Conservation (phyloP, 1,140 invertebrate genomes). For the Mamestra configurata region DNA sequence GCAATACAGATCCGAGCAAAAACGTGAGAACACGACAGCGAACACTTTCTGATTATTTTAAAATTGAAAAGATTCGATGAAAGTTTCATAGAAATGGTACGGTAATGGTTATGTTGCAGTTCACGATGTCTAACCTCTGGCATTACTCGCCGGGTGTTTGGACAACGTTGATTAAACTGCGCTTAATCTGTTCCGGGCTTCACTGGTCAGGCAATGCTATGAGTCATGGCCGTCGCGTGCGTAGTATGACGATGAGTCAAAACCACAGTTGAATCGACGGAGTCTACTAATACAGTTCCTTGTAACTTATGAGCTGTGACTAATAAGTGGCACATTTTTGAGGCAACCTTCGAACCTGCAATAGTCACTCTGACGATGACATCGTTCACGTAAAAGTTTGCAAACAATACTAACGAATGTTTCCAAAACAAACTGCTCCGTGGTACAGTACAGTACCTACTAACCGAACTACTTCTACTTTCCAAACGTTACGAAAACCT, state of each 20-base stretch:
- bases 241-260: constrained; percentile 73
- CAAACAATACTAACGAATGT: constrained; percentile 42
- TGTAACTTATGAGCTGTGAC: constrained; percentile 53
- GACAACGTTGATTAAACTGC: constrained; percentile 38
- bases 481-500: background rate
- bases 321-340: constrained; percentile 47
- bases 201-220: constrained; percentile 10
- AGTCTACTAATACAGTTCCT: constrained; percentile 52
- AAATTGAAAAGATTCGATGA: constrained; percentile 47
- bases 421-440: constrained; percentile 36
- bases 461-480: background rate
- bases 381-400: constrained; percentile 37
- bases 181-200: constrained; percentile 27
- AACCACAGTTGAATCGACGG: constrained; percentile 41
- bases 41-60: constrained; percentile 48
- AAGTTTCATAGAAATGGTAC: constrained; percentile 44
- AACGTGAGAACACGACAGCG: constrained; percentile 32
- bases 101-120: constrained; percentile 17
- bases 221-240: constrained; percentile 63
- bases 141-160: constrained; percentile 35
- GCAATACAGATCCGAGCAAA: constrained; percentile 32
- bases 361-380: background rate
- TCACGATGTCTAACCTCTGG: constrained; percentile 39
- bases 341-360: background rate
- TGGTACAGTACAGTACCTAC: background rate